Evolutionary conservation across 2,888 invertebrate species (phyloP), one percentile per base, ranked within the genome.

Genomic region (Globia sparganii): DNA sequence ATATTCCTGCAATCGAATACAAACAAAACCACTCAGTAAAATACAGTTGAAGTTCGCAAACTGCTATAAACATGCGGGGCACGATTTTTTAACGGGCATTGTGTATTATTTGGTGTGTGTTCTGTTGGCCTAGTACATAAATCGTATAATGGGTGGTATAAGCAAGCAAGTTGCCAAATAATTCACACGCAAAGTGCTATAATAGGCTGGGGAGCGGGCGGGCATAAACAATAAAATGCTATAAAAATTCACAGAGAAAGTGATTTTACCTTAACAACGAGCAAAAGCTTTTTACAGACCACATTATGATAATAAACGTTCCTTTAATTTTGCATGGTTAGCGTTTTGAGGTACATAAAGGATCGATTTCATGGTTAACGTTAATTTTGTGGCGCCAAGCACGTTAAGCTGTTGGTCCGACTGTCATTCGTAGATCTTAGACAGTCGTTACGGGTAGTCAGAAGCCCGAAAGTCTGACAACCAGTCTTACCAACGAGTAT

Each of bases 191-290:
- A 92, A 94, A 95, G 93, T 92, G 91, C 92, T 91, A 89, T 94
- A 94, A 94, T 93, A 94, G 94, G 89, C 89, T 86, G 88, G 84
- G 89, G 90, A 56, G 53, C 53, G 90, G 88, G 89, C 87, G 92
- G 82, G 90, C 90, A 93, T 94, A 94, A 95, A 95, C 95, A 95
- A 95, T 95, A 94, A 93, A 93, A 93, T 89, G 91, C 92, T 90
- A 93, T 94, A 94, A 94, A 94, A 94, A 91, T 92, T 91, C 89
- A 88, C 88, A 79, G 84, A 81, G 89, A 93, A 93, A 94, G 94
- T 94, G 92, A 93, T 93, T 92, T 89, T 87, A 79, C 71, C 77
- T 81, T 78, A 66, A 80, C 80, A 81, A 88, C 81, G 77, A 65
- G 76, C 78, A 69, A 84, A 87, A 84, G 81, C 84, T 81, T 86